These are phyloP conservation scores for Poecilia velifera DNA, from an alignment of 2,797 vertebrate genomes.

Conservation along the genomic window DNA sequence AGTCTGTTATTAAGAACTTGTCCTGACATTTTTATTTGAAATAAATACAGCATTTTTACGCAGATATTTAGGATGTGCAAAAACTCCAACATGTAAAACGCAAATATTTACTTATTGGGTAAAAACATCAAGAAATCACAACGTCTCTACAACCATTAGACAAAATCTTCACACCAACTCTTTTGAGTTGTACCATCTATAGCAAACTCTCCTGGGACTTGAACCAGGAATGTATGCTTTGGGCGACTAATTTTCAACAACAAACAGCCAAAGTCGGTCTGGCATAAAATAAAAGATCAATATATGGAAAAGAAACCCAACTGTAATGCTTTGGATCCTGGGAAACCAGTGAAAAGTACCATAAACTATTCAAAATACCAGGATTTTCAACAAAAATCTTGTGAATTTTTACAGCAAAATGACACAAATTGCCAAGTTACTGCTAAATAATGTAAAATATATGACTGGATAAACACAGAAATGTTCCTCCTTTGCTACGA, in stretches of 20 bases:
- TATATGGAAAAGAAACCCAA: neutral
- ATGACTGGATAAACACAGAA: neutral
- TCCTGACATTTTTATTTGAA: neutral
- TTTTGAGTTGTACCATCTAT: neutral
- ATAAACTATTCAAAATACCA: neutral
- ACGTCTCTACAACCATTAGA: neutral
- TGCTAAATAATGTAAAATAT: neutral
- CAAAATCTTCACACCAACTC: neutral
- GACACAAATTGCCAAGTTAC: neutral
- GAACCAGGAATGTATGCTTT: no score
- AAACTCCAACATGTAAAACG: neutral
- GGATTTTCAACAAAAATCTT: neutral
- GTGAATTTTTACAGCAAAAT: neutral
- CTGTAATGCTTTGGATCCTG: neutral
- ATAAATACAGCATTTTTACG: neutral
- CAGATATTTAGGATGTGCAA: neutral
- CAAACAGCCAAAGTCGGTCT: neutral
- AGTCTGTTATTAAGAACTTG: neutral
- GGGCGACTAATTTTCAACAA: neutral
- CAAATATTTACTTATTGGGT: neutral
- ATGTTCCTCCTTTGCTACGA: neutral
- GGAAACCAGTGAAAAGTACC: neutral
- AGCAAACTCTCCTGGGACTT: neutral
- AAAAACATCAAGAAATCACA: neutral
- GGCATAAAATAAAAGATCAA: neutral